Conservation (phyloP, 2,888 invertebrate genomes). For the Flexamia atlantica region DNA sequence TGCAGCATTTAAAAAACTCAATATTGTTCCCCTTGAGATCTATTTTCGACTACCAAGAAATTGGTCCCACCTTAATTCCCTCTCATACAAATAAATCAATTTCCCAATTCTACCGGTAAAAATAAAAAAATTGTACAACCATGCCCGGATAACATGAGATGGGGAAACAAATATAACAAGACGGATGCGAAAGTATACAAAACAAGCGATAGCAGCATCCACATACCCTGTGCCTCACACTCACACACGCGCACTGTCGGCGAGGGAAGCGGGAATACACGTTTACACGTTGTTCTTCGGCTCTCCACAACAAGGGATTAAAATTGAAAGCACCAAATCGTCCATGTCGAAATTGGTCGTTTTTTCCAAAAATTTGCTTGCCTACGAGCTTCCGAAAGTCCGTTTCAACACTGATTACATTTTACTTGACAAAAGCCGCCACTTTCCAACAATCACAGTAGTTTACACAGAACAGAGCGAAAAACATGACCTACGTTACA, state of each 20-base stretch:
- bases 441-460: conserved; percentile 50
- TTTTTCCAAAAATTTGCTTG: conserved; percentile 16
- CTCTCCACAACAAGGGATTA: conserved; percentile 30
- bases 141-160: conserved; percentile 50
- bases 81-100: background rate
- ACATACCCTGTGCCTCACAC: conserved; percentile 35
- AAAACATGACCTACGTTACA: conserved; percentile 7
- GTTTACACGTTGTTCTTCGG: conserved; percentile 42
- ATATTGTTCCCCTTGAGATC: conserved; percentile 13
- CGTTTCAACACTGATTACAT: conserved; percentile 39
- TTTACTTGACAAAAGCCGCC: conserved; percentile 53
- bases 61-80: conserved; percentile 26
- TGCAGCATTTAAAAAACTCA: background rate
- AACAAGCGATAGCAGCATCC: conserved; percentile 47
- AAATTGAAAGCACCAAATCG: conserved; percentile 53
- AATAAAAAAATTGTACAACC: conserved; percentile 47
- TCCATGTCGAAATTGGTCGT: conserved; percentile 29
- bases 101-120: conserved; percentile 6
- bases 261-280: conserved; percentile 48
- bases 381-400: conserved; percentile 28
- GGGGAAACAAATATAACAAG: conserved; percentile 54
- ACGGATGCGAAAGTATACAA: conserved; percentile 53
- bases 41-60: conserved; percentile 41
- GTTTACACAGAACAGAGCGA: conserved; percentile 51
- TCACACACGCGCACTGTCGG: conserved; percentile 13